phyloP scores from a whole-genome alignment of 2,797 vertebrate genomes.

The Sebastes hubbsi region DNA sequence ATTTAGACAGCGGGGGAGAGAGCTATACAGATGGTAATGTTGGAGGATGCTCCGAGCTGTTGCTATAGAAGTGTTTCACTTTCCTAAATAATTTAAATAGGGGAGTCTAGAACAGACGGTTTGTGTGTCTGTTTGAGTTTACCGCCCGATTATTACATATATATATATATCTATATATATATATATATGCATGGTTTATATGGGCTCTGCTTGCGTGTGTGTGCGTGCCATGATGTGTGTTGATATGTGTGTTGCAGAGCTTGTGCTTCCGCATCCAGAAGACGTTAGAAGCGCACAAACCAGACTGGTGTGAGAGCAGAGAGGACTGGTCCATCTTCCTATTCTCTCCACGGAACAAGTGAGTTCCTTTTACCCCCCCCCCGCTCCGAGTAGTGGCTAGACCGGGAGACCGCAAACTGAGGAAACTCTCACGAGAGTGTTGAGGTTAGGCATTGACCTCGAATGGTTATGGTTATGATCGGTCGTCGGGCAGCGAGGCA shows the following conservation, averaged over 20 bases:
- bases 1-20: constrained; percentile 62
- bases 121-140: constrained; percentile 13
- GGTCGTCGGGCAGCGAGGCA: too few species aligned
- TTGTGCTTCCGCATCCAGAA: constrained; percentile 95
- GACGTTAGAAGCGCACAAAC: constrained; percentile 96
- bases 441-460: too few species aligned
- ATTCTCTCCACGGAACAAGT: constrained; percentile 98
- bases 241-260: constrained; percentile 79
- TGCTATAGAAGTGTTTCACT: constrained; percentile 57
- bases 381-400: too few species aligned
- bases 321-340: constrained; percentile 97
- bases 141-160: background rate
- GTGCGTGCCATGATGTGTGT: background rate
- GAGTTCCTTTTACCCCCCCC: constrained; percentile 36
- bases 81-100: constrained; percentile 61
- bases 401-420: too few species aligned
- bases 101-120: background rate
- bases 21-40: constrained; percentile 64
- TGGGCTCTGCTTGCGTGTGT: background rate
- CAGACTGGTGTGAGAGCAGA: constrained; percentile 94
- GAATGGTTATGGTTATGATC: too few species aligned
- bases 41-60: constrained; percentile 58
- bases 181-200: background rate
- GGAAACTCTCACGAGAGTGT: too few species aligned
- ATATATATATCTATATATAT: too few species aligned